Conservation (phyloP, 1,140 invertebrate genomes). For the Paraescarpia echinospica region DNA sequence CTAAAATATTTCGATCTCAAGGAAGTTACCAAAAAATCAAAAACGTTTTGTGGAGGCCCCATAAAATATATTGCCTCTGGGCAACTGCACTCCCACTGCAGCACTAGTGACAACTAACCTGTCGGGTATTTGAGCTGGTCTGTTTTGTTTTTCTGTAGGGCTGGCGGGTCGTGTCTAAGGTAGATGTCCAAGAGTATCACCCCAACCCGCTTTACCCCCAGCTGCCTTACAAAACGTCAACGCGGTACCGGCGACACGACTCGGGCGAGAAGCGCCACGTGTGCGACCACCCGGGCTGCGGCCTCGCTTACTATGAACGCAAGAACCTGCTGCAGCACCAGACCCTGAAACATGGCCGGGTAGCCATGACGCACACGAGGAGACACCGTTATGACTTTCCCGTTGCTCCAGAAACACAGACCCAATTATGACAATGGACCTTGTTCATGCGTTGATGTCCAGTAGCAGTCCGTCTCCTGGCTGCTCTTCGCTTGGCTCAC, state of each 20-base stretch:
- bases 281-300: conserved; percentile 16
- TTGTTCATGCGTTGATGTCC: neutral
- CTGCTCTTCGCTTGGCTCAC: too few relatives aligned
- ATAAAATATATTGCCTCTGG: too few relatives aligned
- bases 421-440: neutral
- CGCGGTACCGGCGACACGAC: neutral
- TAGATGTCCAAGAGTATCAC: neutral
- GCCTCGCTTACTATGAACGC: conserved; percentile 22
- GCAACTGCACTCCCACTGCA: too few relatives aligned
- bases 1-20: too few relatives aligned
- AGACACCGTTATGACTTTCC: neutral
- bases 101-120: neutral
- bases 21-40: too few relatives aligned
- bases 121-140: neutral
- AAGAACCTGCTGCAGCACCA: conserved; percentile 23
- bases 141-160: neutral
- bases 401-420: neutral
- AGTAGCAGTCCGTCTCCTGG: neutral
- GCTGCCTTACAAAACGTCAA: neutral
- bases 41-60: too few relatives aligned
- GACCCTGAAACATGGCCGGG: conserved; percentile 18
- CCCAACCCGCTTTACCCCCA: neutral
- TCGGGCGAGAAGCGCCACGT: neutral
- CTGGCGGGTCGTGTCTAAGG: neutral
- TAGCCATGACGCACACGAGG: neutral